Evolutionary conservation across 2,113 vertebrate genomes (phyloP), one percentile per base, ranked within the genome.

Genomic region (Mormyrus lacerda): DNA sequence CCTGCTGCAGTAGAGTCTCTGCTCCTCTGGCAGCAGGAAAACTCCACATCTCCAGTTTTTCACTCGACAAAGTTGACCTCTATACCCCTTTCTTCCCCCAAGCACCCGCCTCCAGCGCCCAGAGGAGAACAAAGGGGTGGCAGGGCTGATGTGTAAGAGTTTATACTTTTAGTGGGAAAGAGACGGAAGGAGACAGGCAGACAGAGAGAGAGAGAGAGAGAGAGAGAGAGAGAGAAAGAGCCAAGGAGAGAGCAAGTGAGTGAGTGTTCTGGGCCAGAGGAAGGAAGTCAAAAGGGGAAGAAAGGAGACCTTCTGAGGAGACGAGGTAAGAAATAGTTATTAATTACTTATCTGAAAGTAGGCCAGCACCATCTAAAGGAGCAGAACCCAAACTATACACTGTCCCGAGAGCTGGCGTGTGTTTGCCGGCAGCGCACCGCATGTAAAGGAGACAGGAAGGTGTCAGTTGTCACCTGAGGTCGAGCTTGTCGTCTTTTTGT

Each of bases 161-260:
- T 51, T 44, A 61, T 24, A 42, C 35, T 87, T 87, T 65, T 9
- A 87, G 35, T 89, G 61, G 91, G 90, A 92, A 89, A 90, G 48
- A 91, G 90, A 91, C 89, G 76, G 89, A 87, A 88, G 35, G 89
- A 55, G 89, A 61, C 47, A 48, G 88, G 19, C 90, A 45, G 58
- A 19, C n/a, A n/a, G 89, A 53, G 58, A 48, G 73, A 89, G 51
- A 83, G 89, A 90, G 88, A 92, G 87, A 93, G 90, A 89, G 87
- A 89, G 85, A 47, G 58, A 88, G 85, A 88, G 86, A 87, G 82
- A 21, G 58, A 45, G 51, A 87, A 69, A 85, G 53, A 69, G 82
- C 42, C 4, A 47, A 51, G 27, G 53, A 88, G 87, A 87, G 65
- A 84, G 88, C 24, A 24, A 35, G 88, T 82, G 85, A 87, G 88